Evolutionary conservation across 2,888 invertebrate genomes (phyloP).

Genomic region (Leucoma salicis): DNA sequence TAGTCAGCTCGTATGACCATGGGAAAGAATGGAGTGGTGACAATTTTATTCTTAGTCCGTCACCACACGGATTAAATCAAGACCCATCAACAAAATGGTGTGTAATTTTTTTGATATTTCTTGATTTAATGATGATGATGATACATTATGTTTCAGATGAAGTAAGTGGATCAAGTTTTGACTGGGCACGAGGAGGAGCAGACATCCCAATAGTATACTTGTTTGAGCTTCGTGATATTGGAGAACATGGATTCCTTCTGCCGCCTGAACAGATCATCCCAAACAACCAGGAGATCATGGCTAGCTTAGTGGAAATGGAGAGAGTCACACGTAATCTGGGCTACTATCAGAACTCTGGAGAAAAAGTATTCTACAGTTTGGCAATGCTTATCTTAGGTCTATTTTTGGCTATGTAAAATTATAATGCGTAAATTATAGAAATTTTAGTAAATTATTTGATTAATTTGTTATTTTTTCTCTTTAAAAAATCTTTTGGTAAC

Average conservation of each 20-base stretch:
- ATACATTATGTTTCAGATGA: slow-evolving; percentile 49
- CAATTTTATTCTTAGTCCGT: no score
- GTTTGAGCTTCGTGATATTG: slow-evolving; percentile 83
- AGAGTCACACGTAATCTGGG: slow-evolving; percentile 54
- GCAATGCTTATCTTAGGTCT: slow-evolving; percentile 18
- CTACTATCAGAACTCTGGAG: slow-evolving; percentile 44
- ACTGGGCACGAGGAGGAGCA: slow-evolving; percentile 81
- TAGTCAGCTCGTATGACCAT: no score
- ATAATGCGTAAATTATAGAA: no score
- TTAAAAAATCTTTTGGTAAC: no score
- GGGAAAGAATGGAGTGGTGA: no score
- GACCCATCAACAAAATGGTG: no score
- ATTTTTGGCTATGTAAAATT: slow-evolving; percentile 25
- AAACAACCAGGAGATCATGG: slow-evolving; percentile 84
- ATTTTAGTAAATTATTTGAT: no score
- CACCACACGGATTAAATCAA: no score
- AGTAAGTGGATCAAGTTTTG: slow-evolving; percentile 76
- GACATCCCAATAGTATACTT: slow-evolving; percentile 80
- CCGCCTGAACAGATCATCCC: slow-evolving; percentile 77
- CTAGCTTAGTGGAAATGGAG: slow-evolving; percentile 75
- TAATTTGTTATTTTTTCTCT: no score
- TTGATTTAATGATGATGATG: not conserved
- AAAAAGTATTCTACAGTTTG: slow-evolving; percentile 27
- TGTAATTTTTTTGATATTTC: no score
- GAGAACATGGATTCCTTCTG: slow-evolving; percentile 81